Evolutionary conservation across 2,113 vertebrate genomes (phyloP).

Genomic region (Diglossa brunneiventris): DNA sequence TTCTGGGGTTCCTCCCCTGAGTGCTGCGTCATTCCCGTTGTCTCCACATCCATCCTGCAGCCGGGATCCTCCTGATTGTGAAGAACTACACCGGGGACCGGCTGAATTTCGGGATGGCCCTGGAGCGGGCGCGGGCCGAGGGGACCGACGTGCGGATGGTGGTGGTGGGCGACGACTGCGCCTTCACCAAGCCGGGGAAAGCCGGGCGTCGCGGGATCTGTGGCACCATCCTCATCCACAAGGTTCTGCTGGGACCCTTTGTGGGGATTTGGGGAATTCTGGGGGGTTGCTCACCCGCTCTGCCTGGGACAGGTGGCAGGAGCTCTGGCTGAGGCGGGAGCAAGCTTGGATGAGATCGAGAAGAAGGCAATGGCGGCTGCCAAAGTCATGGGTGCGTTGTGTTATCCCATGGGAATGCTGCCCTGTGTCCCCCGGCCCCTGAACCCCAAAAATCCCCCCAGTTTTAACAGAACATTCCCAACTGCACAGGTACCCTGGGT

Average conservation of each 20-base stretch:
- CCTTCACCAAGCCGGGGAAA: constrained; percentile 83
- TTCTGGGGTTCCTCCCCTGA: rapidly evolving
- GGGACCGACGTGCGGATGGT: constrained; percentile 83
- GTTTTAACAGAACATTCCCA: neutral
- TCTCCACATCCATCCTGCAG: neutral
- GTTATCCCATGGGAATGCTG: neutral
- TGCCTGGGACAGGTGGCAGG: constrained; percentile 82
- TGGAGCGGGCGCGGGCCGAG: constrained; percentile 83
- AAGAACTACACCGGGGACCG: constrained; percentile 98
- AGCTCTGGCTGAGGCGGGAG: constrained; percentile 85
- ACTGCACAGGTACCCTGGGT: constrained; percentile 83
- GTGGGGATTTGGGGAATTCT: neutral
- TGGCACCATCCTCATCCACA: constrained; percentile 90
- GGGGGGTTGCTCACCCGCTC: rapidly evolving
- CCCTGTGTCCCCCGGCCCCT: too few relatives aligned
- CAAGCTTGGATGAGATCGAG: constrained; percentile 80
- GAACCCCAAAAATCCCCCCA: neutral
- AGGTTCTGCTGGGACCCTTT: constrained; percentile 34
- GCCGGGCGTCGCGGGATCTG: constrained; percentile 88
- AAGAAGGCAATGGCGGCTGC: constrained; percentile 62
- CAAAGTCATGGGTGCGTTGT: constrained; percentile 77
- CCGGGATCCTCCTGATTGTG: constrained; percentile 86
- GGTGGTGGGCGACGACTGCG: constrained; percentile 88
- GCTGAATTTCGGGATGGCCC: constrained; percentile 91
- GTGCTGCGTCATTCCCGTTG: rapidly evolving